Evolutionary conservation across 1,140 invertebrate species (phyloP).

Genomic region (Zaprionus vittiger): DNA sequence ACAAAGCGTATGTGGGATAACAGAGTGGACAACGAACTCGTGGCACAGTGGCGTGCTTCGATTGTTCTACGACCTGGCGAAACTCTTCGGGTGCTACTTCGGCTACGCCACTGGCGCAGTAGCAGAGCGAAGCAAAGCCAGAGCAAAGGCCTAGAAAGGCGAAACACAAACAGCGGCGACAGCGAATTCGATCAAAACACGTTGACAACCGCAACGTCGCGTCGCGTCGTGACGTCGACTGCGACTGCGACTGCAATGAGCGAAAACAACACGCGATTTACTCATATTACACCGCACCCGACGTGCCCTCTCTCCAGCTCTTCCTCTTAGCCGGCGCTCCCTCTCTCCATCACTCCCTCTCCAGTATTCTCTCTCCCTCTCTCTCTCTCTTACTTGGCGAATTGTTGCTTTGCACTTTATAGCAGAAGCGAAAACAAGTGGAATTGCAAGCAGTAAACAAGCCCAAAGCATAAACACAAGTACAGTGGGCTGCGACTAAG

Average conservation of each 20-base stretch:
- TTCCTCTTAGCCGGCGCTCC: not conserved
- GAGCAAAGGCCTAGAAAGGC: constrained; percentile 18
- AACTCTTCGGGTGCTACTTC: not conserved
- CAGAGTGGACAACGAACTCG: constrained; percentile 60
- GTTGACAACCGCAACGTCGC: constrained; percentile 35
- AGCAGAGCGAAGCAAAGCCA: constrained; percentile 2
- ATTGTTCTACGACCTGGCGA: not conserved
- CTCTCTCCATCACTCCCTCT: not conserved
- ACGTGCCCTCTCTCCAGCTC: not conserved
- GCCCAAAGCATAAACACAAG: constrained; percentile 23
- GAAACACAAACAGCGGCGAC: constrained; percentile 33
- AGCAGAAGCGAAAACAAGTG: constrained; percentile 65
- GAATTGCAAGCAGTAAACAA: constrained; percentile 61
- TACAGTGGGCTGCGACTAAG: constrained; percentile 18
- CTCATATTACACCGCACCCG: constrained; percentile 3
- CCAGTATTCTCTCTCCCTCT: not conserved
- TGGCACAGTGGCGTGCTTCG: constrained; percentile 38
- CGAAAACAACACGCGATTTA: constrained; percentile 59
- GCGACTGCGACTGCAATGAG: constrained; percentile 37
- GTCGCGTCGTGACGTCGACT: not conserved
- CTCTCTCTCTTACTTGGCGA: not conserved
- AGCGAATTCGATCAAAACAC: constrained; percentile 67
- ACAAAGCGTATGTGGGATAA: constrained; percentile 52
- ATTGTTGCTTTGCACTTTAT: constrained; percentile 67
- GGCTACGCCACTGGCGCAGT: constrained; percentile 36